Percentiles rank a stretch among this genome's conserved stretches.
phyloP scores from a whole-genome alignment of 2,113 vertebrate genomes.

The Rhinichthys klamathensis region DNA sequence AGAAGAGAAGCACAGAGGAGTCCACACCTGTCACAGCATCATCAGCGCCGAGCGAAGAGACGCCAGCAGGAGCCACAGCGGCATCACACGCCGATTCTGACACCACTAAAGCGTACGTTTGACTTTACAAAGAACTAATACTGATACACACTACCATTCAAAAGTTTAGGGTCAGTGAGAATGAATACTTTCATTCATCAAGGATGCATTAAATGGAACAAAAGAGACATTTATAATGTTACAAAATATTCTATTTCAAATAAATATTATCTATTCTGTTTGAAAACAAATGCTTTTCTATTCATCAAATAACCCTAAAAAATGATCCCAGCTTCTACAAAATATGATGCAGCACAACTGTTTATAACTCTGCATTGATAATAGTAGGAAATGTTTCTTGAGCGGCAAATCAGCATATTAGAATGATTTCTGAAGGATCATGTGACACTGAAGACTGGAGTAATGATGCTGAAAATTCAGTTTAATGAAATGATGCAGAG shows the following conservation, averaged over 20 bases:
- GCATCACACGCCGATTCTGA: not conserved
- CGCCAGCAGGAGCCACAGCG: not conserved
- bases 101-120: conserved; percentile 16
- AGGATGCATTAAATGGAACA: not conserved
- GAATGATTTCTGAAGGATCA: not conserved
- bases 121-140: not conserved
- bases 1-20: conserved; percentile 20
- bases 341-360: not conserved
- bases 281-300: too few species aligned
- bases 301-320: not conserved
- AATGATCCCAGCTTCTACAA: not conserved
- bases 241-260: too few species aligned
- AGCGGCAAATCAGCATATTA: not conserved
- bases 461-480: conserved; percentile 9
- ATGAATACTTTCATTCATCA: too few species aligned
- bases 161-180: not conserved
- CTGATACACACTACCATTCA: not conserved
- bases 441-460: not conserved
- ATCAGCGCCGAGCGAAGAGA: conserved; percentile 9
- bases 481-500: too few species aligned
- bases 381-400: too few species aligned
- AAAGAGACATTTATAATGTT: not conserved
- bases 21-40: not conserved
- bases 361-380: not conserved
- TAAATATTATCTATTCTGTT: too few species aligned